These are phyloP conservation scores for Branchellion lobata DNA, from an alignment of 2,888 invertebrate genomes.

Conservation along the genomic window DNA sequence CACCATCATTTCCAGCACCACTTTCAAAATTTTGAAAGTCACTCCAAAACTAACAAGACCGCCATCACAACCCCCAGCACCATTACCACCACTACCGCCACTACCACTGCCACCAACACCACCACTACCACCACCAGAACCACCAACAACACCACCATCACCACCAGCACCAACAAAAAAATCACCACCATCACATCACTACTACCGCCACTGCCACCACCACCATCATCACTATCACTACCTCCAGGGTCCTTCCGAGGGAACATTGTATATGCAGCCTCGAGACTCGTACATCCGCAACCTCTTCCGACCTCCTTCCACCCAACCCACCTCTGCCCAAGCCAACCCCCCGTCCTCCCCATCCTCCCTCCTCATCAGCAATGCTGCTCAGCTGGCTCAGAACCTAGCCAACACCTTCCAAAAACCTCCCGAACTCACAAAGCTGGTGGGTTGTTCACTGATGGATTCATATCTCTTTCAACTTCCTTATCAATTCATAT, in stretches of 20 bases:
- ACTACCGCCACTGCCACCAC: too few relatives aligned
- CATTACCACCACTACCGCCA: too few relatives aligned
- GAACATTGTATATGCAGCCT: background rate
- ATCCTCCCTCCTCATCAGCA: background rate
- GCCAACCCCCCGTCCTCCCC: background rate
- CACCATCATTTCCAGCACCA: too few relatives aligned
- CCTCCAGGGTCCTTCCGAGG: too few relatives aligned
- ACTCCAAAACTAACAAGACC: too few relatives aligned
- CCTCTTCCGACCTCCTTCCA: background rate
- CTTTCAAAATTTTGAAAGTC: too few relatives aligned
- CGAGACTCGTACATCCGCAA: background rate
- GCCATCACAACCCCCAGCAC: too few relatives aligned
- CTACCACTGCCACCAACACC: too few relatives aligned
- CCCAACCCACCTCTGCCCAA: background rate
- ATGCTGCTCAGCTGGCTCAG: background rate
- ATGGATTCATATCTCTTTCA: too few relatives aligned
- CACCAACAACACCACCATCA: background rate
- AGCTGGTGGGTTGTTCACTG: background rate
- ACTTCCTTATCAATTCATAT: too few relatives aligned
- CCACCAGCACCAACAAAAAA: background rate
- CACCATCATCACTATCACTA: too few relatives aligned
- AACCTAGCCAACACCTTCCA: background rate
- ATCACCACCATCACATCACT: background rate
- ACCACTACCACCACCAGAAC: too few relatives aligned
- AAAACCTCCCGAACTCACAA: slow-evolving; percentile 4